Conservation (phyloP, 1,140 invertebrate species). For the Mizuhopecten yessoensis region DNA sequence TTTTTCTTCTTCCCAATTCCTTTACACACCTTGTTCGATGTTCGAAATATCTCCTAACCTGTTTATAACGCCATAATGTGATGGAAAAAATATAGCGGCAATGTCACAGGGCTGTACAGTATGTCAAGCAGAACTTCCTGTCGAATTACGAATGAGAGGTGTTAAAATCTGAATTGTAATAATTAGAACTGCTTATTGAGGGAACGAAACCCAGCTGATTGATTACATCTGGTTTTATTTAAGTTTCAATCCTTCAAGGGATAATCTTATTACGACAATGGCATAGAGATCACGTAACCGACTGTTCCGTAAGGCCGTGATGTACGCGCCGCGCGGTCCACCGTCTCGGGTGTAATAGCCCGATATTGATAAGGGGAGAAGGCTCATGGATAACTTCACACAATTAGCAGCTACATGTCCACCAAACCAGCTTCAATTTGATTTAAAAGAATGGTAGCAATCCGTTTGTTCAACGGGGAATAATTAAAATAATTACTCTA, state of each 20-base stretch:
- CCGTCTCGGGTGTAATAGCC: background rate
- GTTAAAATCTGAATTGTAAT: slow-evolving; percentile 15
- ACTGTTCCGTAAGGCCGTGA: background rate
- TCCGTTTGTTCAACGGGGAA: slow-evolving; percentile 8
- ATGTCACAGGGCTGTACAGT: too few species aligned
- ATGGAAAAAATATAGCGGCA: too few species aligned
- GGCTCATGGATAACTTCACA: slow-evolving; percentile 16
- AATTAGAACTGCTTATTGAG: background rate
- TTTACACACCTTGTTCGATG: too few species aligned
- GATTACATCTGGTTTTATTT: slow-evolving; percentile 5
- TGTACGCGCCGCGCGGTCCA: background rate
- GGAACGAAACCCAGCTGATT: background rate
- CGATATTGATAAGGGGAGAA: background rate
- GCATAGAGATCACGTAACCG: background rate
- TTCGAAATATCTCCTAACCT: too few species aligned
- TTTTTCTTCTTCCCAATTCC: too few species aligned
- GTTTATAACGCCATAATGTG: too few species aligned
- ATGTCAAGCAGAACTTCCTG: background rate
- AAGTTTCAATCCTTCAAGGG: background rate
- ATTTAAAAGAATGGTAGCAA: slow-evolving; percentile 4
- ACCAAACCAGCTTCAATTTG: slow-evolving; percentile 19
- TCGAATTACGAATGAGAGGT: background rate
- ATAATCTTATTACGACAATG: background rate
- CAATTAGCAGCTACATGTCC: slow-evolving; percentile 10
- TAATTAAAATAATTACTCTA: background rate